Evolutionary conservation across 2,797 vertebrate genomes (phyloP).

Genomic region (Gymnocypris eckloni): DNA sequence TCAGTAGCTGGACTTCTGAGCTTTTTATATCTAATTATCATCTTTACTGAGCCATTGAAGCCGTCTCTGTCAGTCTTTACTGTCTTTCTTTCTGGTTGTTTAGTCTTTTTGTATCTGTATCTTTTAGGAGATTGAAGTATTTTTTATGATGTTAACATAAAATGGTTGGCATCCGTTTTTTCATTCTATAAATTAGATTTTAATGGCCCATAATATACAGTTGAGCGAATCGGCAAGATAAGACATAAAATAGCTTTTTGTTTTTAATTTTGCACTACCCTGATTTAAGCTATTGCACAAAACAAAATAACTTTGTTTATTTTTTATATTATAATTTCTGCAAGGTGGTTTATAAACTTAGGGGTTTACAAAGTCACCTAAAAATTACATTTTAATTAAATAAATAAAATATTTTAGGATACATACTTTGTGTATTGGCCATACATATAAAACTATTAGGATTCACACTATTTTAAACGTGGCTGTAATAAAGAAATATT

Average conservation of each 20-base stretch:
- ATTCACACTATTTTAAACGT: background rate
- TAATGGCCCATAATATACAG: background rate
- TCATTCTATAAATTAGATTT: background rate
- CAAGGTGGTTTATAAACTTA: background rate
- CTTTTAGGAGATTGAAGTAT: background rate
- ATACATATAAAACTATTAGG: background rate
- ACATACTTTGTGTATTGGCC: background rate
- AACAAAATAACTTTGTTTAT: background rate
- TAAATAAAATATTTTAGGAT: background rate
- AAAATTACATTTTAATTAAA: background rate
- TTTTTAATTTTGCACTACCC: background rate
- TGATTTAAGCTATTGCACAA: background rate
- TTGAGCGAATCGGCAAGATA: background rate
- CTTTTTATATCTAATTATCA: constrained; percentile 22
- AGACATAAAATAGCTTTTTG: background rate
- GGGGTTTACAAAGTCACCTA: background rate
- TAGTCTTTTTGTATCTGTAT: background rate
- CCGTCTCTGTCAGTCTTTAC: background rate
- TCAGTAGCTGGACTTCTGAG: background rate
- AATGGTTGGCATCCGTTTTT: background rate
- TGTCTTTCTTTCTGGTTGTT: background rate
- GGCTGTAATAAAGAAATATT: background rate
- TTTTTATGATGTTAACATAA: background rate
- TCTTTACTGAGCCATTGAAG: constrained; percentile 12
- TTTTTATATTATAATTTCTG: background rate